A percentile compares a stretch with the other conserved stretches of the same genome.
These are phyloP conservation scores for Lithophane socia DNA, from an alignment of 2,888 invertebrate genomes.

Conservation along the genomic window DNA sequence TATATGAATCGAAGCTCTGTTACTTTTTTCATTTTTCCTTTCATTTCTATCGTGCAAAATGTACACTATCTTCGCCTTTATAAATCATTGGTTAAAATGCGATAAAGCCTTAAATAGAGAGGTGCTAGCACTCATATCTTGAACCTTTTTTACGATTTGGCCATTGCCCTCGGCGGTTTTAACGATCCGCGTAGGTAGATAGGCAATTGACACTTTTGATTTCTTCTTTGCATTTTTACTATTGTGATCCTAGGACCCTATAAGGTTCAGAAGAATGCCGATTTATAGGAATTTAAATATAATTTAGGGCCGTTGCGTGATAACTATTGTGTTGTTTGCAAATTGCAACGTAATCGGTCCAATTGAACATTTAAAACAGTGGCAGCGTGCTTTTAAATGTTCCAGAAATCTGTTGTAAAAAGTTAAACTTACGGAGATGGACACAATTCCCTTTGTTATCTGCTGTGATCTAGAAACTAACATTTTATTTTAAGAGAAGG, in stretches of 20 bases:
- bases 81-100: slow-evolving; percentile 26
- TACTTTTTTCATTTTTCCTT: background rate
- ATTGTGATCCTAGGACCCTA: slow-evolving; percentile 39
- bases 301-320: background rate
- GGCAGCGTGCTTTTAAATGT: background rate
- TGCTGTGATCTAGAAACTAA: background rate
- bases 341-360: background rate
- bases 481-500: background rate
- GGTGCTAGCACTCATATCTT: slow-evolving; percentile 44
- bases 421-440: no score
- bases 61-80: slow-evolving; percentile 3
- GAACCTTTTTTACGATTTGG: slow-evolving; percentile 55
- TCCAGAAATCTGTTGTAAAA: background rate
- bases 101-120: slow-evolving; percentile 46
- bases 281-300: background rate
- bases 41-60: background rate
- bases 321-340: background rate
- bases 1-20: background rate
- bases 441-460: background rate
- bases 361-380: background rate
- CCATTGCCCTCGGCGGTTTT: slow-evolving; percentile 45
- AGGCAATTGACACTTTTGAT: slow-evolving; percentile 50
- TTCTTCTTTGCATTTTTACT: slow-evolving; percentile 49
- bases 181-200: slow-evolving; percentile 60
- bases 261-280: background rate